Conservation (phyloP, 2,888 invertebrate species). For the Agrilus mali region DNA sequence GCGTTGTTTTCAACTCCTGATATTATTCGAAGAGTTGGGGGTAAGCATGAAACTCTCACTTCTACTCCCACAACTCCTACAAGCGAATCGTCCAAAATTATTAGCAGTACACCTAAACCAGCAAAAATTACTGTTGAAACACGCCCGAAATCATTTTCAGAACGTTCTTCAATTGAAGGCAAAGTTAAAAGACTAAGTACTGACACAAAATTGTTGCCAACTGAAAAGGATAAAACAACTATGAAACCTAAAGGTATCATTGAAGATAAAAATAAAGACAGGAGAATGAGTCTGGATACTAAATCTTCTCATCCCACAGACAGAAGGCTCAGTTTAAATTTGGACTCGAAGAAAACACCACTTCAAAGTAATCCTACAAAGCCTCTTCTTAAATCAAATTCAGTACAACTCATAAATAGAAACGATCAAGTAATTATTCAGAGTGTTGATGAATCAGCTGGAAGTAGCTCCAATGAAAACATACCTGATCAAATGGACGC, state of each 20-base stretch:
- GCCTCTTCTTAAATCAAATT: no score
- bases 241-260: neutral
- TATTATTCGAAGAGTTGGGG: constrained; percentile 53
- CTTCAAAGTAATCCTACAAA: neutral
- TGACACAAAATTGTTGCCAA: constrained; percentile 17
- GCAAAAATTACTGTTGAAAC: constrained; percentile 28
- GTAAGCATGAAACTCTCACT: constrained; percentile 25
- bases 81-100: constrained; percentile 12
- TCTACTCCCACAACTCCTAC: constrained; percentile 16
- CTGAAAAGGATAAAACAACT: constrained; percentile 4
- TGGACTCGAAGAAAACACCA: neutral
- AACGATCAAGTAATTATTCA: constrained; percentile 8
- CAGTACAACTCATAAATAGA: neutral
- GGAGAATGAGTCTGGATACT: constrained; percentile 11
- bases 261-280: constrained; percentile 13
- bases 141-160: constrained; percentile 23
- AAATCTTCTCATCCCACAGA: constrained; percentile 8
- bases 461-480: constrained; percentile 13
- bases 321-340: constrained; percentile 1
- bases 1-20: constrained; percentile 68
- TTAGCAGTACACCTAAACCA: constrained; percentile 18
- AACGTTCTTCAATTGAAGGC: constrained; percentile 12
- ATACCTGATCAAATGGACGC: constrained; percentile 14
- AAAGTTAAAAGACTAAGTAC: constrained; percentile 21
- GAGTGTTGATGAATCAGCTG: constrained; percentile 9